phyloP scores from a whole-genome alignment of 2,888 invertebrate genomes.

The Iphiclides podalirius region DNA sequence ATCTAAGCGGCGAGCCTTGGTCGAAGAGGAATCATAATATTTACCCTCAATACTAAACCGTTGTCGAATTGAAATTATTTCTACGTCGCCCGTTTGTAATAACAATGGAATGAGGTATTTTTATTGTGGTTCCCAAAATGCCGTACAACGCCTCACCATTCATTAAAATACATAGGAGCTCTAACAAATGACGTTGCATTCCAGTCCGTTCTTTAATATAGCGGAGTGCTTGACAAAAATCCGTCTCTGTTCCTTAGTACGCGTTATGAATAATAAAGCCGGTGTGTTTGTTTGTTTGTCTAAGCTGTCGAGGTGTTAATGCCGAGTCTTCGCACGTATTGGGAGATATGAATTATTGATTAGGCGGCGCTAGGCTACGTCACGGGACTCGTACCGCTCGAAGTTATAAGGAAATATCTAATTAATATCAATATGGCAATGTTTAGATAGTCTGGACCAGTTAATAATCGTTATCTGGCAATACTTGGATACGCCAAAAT shows the following conservation, averaged over 20 bases:
- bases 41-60: background rate
- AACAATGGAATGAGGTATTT: background rate
- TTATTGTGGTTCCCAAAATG: constrained; percentile 13
- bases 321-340: constrained; percentile 62
- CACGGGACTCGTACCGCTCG: too few species aligned
- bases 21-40: background rate
- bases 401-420: too few species aligned
- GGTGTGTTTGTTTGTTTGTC: constrained; percentile 58
- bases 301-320: constrained; percentile 60
- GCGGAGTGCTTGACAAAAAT: constrained; percentile 32
- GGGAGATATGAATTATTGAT: constrained; percentile 67
- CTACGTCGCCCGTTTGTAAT: background rate
- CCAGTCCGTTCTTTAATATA: constrained; percentile 26
- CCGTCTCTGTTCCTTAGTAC: constrained; percentile 34
- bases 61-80: background rate
- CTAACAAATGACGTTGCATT: constrained; percentile 12
- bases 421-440: too few species aligned
- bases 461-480: too few species aligned
- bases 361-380: constrained; percentile 36
- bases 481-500: too few species aligned
- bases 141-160: constrained; percentile 5
- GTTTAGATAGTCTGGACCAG: too few species aligned
- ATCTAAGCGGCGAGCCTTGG: background rate
- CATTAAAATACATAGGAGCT: constrained; percentile 11
- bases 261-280: constrained; percentile 41